Base-by-base conservation (phyloP, 2,797 vertebrate species). In the Danio choprae region DNA sequence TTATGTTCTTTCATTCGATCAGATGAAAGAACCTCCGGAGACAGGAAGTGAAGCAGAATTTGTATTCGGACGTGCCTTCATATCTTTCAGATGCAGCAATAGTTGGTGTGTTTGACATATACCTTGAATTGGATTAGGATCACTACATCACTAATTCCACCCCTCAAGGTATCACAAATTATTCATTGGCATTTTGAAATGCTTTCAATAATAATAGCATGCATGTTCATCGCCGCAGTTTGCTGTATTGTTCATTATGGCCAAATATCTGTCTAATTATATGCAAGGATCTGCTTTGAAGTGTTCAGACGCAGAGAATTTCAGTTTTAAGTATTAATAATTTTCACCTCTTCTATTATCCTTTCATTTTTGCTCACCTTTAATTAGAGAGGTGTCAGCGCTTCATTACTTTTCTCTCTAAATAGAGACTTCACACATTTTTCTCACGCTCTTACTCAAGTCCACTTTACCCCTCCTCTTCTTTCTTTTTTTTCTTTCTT, bases 321-420 rank as follows among this genome's bases (percentile, higher is more conserved):
- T 53, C 15, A 38, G 15, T 51, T 69, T 69, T 12, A 69, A 38
- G 48, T 12, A 44, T 65, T 48, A 29, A 69, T 38, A 7, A 10
- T 55, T 5, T 40, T 51, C 29, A 40, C 29, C 10, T 41, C 1
- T 53, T 62, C 38, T n/a, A 12, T 73, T 68, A 50, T 13, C 16
- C 29, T 53, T 55, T 55, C 6, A 18, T 38, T 70, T 40, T 29
- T 38, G 29, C n/a, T 51, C 16, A 69, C 29, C 15, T 71, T 70
- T 41, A 51, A 53, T 69, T 69, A 18, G 29, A 38, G 67, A 69
- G 6, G 48, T 69, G 67, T 70, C 68, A 55, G 5, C n/a, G 9
- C 68, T 41, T 55, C 11, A 18, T 53, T 70, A 71, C 16, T 46
- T 10, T 2, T 58, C 8, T 36, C 48, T 8, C 44, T 55, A 20